Evolutionary conservation across 2,113 vertebrate species (phyloP).

Genomic region (Sialia sialis): DNA sequence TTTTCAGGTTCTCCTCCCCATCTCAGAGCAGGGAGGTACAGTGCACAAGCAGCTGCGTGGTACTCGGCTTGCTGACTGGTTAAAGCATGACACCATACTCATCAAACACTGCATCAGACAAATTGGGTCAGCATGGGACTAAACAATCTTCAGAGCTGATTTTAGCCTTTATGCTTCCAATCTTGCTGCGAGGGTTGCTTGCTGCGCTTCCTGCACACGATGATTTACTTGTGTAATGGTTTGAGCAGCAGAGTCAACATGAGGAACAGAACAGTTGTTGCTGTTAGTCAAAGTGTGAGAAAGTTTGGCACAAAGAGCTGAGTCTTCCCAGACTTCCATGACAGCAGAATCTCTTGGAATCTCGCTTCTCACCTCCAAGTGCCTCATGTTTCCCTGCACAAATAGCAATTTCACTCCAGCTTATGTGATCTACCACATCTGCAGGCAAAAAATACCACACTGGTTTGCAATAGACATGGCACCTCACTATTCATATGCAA

Average conservation of each 20-base stretch:
- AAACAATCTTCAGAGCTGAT: neutral
- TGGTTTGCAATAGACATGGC: neutral
- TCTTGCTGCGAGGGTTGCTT: neutral
- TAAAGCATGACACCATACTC: neutral
- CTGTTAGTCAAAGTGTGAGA: neutral
- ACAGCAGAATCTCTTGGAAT: neutral
- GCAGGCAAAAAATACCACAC: neutral
- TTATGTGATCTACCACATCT: neutral
- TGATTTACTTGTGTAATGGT: neutral
- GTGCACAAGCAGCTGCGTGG: accelerated
- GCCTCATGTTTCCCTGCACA: neutral
- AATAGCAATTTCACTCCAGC: neutral
- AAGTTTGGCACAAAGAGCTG: neutral
- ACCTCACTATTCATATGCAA: neutral
- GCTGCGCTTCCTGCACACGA: neutral
- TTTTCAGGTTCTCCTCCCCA: neutral
- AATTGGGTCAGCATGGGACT: neutral
- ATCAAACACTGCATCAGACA: neutral
- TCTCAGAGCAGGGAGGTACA: neutral
- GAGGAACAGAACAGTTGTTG: neutral
- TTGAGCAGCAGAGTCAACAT: neutral
- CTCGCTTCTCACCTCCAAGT: neutral
- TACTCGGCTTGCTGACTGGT: neutral
- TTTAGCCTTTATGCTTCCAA: neutral
- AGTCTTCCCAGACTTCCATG: neutral